Conservation (phyloP, 2,113 vertebrate species). For the Mustelus asterias region DNA sequence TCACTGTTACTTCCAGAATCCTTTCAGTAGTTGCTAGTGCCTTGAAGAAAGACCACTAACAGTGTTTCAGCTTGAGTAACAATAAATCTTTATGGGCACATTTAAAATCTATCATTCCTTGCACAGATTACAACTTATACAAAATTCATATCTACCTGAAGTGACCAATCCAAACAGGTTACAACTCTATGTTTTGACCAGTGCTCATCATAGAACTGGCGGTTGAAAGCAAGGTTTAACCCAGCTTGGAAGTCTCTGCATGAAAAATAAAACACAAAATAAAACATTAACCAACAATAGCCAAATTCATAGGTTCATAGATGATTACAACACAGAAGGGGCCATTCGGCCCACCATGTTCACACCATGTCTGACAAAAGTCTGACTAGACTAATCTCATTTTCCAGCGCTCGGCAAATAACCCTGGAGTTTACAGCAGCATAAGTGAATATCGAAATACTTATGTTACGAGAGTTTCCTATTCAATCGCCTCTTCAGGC, state of each 20-base stretch:
- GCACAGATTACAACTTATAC: too few relatives aligned
- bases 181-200: slow-evolving; percentile 96
- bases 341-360: too few relatives aligned
- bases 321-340: too few relatives aligned
- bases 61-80: neutral
- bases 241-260: slow-evolving; percentile 81
- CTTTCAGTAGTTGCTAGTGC: neutral
- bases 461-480: too few relatives aligned
- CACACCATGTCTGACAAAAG: too few relatives aligned
- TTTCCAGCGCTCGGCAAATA: too few relatives aligned
- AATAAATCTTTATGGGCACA: neutral
- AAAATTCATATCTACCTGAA: slow-evolving; percentile 65
- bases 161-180: slow-evolving; percentile 94
- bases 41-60: neutral
- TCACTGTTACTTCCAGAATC: neutral
- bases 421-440: too few relatives aligned
- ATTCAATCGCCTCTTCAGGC: too few relatives aligned
- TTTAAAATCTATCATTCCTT: neutral
- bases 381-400: too few relatives aligned
- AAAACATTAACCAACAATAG: neutral
- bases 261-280: slow-evolving; percentile 38
- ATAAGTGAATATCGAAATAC: too few relatives aligned
- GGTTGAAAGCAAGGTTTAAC: slow-evolving; percentile 81
- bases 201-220: slow-evolving; percentile 92
- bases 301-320: neutral